A percentile compares a stretch with the other conserved stretches of the same genome.
Evolutionary conservation across 1,140 invertebrate species (phyloP).

Genomic region (Cotesia vestalis): DNA sequence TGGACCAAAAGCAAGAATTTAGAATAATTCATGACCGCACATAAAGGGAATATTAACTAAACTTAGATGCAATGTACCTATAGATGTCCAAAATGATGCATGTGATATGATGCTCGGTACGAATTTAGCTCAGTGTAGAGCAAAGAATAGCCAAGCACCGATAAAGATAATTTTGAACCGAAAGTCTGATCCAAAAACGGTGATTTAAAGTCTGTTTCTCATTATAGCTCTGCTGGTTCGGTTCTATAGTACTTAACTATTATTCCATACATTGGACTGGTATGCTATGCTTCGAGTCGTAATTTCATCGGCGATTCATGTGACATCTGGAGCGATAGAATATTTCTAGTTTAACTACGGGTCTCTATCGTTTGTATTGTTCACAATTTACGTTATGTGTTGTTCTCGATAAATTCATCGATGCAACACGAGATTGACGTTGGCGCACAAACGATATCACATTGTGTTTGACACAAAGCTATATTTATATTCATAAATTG

Average conservation of each 20-base stretch:
- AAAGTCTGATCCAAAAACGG: not conserved
- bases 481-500: not conserved
- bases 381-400: slow-evolving; percentile 60
- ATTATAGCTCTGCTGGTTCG: not conserved
- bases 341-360: not conserved
- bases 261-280: not conserved
- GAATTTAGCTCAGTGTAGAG: not conserved
- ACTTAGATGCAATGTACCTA: no score
- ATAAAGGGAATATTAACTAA: no score
- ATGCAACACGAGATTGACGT: slow-evolving; percentile 49
- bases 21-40: no score
- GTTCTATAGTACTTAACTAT: not conserved
- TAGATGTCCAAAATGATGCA: no score
- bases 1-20: no score
- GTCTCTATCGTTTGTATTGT: slow-evolving; percentile 47
- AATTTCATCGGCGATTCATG: slow-evolving; percentile 39
- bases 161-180: not conserved
- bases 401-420: slow-evolving; percentile 55
- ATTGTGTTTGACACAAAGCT: not conserved
- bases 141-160: not conserved
- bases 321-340: slow-evolving; percentile 33
- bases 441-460: slow-evolving; percentile 40
- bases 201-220: slow-evolving; percentile 16
- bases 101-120: no score
- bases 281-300: slow-evolving; percentile 17